These are phyloP conservation scores for Dryas iulia DNA, from an alignment of 1,140 invertebrate species.

Conservation along the genomic window DNA sequence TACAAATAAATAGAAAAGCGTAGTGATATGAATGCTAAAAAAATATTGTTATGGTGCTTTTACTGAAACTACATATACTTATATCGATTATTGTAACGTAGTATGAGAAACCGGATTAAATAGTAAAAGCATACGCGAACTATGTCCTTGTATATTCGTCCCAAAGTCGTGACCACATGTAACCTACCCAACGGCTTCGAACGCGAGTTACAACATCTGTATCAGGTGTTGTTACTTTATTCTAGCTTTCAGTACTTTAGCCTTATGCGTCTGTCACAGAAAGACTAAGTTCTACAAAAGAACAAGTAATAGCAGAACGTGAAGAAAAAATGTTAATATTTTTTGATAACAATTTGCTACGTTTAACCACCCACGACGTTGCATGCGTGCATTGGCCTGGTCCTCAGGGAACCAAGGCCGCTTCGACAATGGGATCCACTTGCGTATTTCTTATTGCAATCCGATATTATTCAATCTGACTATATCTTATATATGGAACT, in stretches of 20 bases:
- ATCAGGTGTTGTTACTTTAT: background rate
- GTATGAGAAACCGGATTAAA: conserved; percentile 6
- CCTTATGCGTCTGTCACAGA: background rate
- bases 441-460: conserved; percentile 63
- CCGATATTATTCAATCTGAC: conserved; percentile 67
- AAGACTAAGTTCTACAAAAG: no score
- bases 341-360: background rate
- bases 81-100: background rate
- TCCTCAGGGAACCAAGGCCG: conserved; percentile 59
- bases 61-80: background rate
- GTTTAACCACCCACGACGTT: conserved; percentile 43
- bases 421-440: conserved; percentile 56
- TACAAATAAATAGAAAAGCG: no score
- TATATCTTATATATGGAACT: conserved; percentile 68
- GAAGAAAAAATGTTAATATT: no score
- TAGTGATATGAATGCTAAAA: no score
- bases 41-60: background rate
- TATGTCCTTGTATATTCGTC: conserved; percentile 60
- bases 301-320: background rate
- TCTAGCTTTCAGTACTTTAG: background rate
- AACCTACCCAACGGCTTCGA: conserved; percentile 24
- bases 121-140: conserved; percentile 15
- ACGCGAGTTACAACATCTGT: conserved; percentile 11
- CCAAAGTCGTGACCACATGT: conserved; percentile 57
- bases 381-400: conserved; percentile 32